Percentiles rank a stretch among this genome's conserved stretches.
Conservation (phyloP, 2,797 vertebrate species). For the Aplochiton taeniatus region DNA sequence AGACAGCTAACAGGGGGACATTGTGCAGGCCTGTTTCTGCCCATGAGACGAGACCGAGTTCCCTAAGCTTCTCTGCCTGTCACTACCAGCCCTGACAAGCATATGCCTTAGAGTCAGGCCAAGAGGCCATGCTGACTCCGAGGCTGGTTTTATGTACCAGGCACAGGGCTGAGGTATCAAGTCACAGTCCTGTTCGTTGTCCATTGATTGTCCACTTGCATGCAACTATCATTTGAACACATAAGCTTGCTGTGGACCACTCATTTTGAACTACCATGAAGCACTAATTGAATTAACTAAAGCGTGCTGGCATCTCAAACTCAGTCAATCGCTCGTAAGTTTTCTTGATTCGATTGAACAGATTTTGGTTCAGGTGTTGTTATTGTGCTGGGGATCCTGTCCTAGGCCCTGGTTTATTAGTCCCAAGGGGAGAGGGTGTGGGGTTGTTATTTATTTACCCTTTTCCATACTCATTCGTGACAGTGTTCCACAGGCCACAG, state of each 20-base stretch:
- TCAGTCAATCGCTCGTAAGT: too few species aligned
- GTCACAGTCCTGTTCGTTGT: not conserved
- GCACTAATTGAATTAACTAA: too few species aligned
- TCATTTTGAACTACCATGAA: too few species aligned
- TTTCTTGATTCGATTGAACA: too few species aligned
- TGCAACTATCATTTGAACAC: not conserved
- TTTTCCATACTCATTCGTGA: conserved; percentile 10
- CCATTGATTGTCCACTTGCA: not conserved
- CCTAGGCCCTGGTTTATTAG: not conserved
- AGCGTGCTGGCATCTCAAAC: too few species aligned
- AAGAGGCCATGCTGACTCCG: too few species aligned
- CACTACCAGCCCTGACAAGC: conserved; percentile 54
- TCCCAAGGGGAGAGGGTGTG: not conserved
- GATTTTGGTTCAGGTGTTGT: too few species aligned
- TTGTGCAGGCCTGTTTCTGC: conserved; percentile 51
- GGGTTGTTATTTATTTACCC: conserved; percentile 11
- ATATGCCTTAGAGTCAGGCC: conserved; percentile 30
- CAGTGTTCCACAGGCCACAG: conserved; percentile 21
- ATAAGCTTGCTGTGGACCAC: too few species aligned
- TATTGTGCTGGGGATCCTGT: too few species aligned
- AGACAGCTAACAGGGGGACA: conserved; percentile 59
- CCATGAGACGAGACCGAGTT: conserved; percentile 43
- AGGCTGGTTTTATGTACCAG: not conserved
- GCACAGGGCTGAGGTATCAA: conserved; percentile 8
- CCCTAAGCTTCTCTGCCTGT: conserved; percentile 53